Evolutionary conservation across 1,140 invertebrate genomes (phyloP).

Genomic region (Diuraphis noxia): DNA sequence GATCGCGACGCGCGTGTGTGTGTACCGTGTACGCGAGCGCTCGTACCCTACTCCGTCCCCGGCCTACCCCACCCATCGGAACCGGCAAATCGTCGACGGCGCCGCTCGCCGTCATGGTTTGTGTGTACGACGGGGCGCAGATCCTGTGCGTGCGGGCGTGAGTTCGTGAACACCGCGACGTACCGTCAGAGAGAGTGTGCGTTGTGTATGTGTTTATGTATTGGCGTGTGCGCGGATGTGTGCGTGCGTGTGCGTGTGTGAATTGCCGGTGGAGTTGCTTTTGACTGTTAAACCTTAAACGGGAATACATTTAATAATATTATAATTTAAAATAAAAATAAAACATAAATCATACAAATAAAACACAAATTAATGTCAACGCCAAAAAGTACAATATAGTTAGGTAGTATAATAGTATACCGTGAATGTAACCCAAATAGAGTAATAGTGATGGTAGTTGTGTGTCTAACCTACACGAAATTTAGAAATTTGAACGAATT

Average conservation of each 20-base stretch:
- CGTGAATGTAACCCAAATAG: not conserved
- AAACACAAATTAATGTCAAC: not conserved
- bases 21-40: not conserved
- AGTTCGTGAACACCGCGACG: not conserved
- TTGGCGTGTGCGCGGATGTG: not conserved
- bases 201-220: not conserved
- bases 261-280: not conserved
- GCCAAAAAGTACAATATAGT: not conserved
- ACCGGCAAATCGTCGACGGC: not conserved
- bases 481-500: not conserved
- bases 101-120: not conserved
- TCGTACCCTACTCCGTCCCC: not conserved
- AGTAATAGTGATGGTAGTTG: not conserved
- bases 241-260: constrained; percentile 2
- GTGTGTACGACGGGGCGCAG: not conserved
- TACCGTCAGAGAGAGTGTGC: not conserved
- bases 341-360: not conserved
- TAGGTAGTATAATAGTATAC: not conserved
- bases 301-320: not conserved
- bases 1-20: not conserved
- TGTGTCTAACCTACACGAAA: not conserved
- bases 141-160: not conserved
- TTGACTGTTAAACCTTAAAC: not conserved
- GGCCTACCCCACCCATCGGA: not conserved
- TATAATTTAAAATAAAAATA: constrained; percentile 10